These are phyloP conservation scores for Linnaemya vulpina DNA, from an alignment of 2,888 invertebrate genomes.

Conservation along the genomic window DNA sequence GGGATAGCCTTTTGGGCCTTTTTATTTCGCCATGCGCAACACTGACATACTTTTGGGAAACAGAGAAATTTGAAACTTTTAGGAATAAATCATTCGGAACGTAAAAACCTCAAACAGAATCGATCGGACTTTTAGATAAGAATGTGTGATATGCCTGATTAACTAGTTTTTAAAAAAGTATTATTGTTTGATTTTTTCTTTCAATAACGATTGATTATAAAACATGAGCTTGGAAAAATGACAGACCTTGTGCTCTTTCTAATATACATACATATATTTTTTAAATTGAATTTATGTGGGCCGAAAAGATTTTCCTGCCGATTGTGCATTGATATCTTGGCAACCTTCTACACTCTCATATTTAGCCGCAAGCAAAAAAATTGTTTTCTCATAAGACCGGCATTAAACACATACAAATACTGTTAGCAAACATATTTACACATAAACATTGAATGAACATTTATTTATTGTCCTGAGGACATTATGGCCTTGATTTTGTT, in stretches of 20 bases:
- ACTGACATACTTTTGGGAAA: too few relatives aligned
- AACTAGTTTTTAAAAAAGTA: not conserved
- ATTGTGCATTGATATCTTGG: slow-evolving; percentile 31
- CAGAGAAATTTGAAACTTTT: too few relatives aligned
- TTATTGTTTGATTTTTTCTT: not conserved
- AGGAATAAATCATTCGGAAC: too few relatives aligned
- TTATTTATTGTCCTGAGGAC: slow-evolving; percentile 56
- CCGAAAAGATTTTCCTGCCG: slow-evolving; percentile 34
- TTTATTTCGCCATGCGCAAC: too few relatives aligned
- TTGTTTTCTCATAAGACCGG: not conserved
- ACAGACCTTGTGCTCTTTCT: not conserved
- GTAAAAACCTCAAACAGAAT: too few relatives aligned
- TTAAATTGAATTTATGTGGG: slow-evolving; percentile 28
- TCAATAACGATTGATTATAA: not conserved
- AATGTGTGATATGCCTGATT: too few relatives aligned
- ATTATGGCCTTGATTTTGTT: slow-evolving; percentile 52
- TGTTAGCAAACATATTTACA: slow-evolving; percentile 1
- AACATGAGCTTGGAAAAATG: not conserved
- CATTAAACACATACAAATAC: slow-evolving; percentile 1
- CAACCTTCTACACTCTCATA: slow-evolving; percentile 6
- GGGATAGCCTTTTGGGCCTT: too few relatives aligned
- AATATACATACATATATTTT: too few relatives aligned
- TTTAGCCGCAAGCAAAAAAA: slow-evolving; percentile 33
- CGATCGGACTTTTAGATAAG: too few relatives aligned
- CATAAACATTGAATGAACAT: slow-evolving; percentile 31